Evolutionary conservation across 1,140 invertebrate genomes (phyloP), one percentile per base, ranked within the genome.

Genomic region (Lanistes nyassanus): DNA sequence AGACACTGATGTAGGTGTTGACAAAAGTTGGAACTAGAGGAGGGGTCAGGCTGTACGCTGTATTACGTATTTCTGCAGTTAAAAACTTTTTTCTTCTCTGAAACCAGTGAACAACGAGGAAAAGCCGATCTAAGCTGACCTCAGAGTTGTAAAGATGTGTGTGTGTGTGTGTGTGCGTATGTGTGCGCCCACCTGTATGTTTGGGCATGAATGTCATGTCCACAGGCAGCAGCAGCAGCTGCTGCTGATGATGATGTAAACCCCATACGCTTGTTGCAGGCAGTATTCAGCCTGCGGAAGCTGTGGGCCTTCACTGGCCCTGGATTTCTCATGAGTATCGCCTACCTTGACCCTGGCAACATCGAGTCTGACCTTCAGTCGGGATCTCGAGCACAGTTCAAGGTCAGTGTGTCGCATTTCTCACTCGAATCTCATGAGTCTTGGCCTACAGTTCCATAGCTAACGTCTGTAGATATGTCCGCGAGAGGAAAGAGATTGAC

Each of bases 291-390:
- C 89, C 96, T 95, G 86, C 92, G 92, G 80, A 97, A 96, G 91
- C 89, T 97, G 90, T 97, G 95, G 96, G 95, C 95, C 53, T 97
- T 97, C 87, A 97, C 95, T 0, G 96, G 96, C 23, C 96, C 96
- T 56, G 95, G 96, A 51, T 97, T 97, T 88, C 89, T 97, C 47
- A 97, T 97, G 95, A 96, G 94, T 73, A 97, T 97, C 86, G 96
- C 96, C 37, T 97, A 97, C 89, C 88, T 97, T 53, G 96, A 97
- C 91, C 96, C 96, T 75, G 96, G 96, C 74, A 97, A 97, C 89
- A 97, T 97, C 78, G 95, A 97, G 90, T 95, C 95, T 39, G 96
- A 98, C 91, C 90, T 97, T 47, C 94, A 96, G 88, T 94, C 94
- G 31, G 96, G 96, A 76, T 91, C 94, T 16, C 88, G 92, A 23